Evolutionary conservation across 1,140 invertebrate species (phyloP).

Genomic region (Belonocnema kinseyi): DNA sequence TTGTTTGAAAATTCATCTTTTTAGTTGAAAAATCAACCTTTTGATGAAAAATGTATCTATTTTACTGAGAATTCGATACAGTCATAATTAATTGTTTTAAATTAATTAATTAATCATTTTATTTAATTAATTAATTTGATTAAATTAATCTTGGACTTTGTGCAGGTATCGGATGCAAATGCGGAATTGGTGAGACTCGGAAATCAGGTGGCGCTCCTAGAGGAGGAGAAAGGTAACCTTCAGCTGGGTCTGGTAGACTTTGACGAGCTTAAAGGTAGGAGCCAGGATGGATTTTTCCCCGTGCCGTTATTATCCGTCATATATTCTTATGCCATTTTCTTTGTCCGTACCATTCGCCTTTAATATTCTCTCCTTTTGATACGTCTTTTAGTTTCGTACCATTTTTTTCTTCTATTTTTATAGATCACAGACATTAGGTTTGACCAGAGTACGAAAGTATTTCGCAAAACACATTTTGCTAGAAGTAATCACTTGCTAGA

Average conservation of each 20-base stretch:
- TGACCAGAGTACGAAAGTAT: not conserved
- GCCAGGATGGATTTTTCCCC: constrained; percentile 64
- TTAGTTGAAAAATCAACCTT: too few species aligned
- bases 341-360: constrained; percentile 2
- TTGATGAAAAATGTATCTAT: too few species aligned
- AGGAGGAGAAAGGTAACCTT: constrained; percentile 93
- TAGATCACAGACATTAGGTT: constrained; percentile 17
- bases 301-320: constrained; percentile 56
- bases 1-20: too few species aligned
- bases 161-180: constrained; percentile 79
- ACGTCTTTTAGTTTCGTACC: not conserved
- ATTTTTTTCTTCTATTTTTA: constrained; percentile 25
- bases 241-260: constrained; percentile 88
- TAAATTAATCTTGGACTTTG: constrained; percentile 20
- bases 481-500: too few species aligned
- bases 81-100: too few species aligned
- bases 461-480: not conserved
- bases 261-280: constrained; percentile 85
- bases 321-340: constrained; percentile 41
- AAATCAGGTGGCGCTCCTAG: constrained; percentile 87
- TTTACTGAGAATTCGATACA: too few species aligned
- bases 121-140: too few species aligned
- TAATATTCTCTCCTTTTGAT: not conserved
- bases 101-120: too few species aligned
- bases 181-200: constrained; percentile 83